Conservation (phyloP, 92 coral and sea anemone genomes). For the Paramuricea clavata region DNA sequence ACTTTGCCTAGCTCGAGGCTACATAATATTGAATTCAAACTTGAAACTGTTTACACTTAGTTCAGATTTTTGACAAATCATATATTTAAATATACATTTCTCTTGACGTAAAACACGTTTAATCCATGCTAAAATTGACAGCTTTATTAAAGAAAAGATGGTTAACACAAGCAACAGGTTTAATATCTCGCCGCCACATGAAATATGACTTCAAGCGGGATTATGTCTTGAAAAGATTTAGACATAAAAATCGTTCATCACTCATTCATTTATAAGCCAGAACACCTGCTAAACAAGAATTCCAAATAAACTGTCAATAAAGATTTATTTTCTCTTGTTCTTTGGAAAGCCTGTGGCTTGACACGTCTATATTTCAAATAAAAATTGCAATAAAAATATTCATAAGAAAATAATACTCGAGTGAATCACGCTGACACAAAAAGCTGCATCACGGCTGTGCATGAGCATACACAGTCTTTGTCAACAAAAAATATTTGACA, state of each 20-base stretch:
- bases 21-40: not conserved
- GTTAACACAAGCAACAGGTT: not conserved
- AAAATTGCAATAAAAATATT: conserved; percentile 37
- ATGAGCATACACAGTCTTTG: conserved; percentile 87
- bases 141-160: not conserved
- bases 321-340: conserved; percentile 33
- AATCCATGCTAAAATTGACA: conserved; percentile 3
- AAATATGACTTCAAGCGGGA: not conserved
- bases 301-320: conserved; percentile 49
- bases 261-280: not conserved
- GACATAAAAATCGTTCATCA: conserved; percentile 1
- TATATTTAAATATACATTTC: not conserved
- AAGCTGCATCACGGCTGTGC: conserved; percentile 78
- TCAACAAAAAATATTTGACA: conserved; percentile 74
- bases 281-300: conserved; percentile 41
- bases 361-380: conserved; percentile 39
- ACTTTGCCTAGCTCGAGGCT: not conserved
- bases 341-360: conserved; percentile 20
- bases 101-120: conserved; percentile 6
- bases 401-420: conserved; percentile 23
- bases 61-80: conserved; percentile 19
- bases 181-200: not conserved
- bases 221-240: too few species aligned
- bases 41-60: not conserved
- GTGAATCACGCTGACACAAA: not conserved